Conservation (phyloP, 2,888 invertebrate genomes). For the Pheosia tremula region DNA sequence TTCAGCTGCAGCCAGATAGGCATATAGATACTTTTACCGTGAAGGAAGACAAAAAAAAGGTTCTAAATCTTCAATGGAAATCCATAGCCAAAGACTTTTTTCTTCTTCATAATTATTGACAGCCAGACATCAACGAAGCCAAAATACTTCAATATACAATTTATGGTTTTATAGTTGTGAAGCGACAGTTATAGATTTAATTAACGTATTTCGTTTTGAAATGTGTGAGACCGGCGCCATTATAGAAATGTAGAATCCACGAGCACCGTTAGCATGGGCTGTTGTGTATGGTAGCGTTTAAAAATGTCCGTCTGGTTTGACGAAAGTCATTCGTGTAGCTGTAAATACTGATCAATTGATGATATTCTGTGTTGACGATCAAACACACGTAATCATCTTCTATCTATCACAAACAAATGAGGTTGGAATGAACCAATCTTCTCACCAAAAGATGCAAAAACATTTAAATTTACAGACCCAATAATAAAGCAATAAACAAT, state of each 20-base stretch:
- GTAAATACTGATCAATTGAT: too few species aligned
- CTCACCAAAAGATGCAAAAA: background rate
- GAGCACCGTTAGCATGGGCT: background rate
- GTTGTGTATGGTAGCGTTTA: background rate
- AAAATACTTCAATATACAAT: conserved; percentile 13
- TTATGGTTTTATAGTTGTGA: conserved; percentile 22
- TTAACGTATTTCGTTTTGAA: conserved; percentile 26
- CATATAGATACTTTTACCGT: too few species aligned
- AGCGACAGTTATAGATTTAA: conserved; percentile 31
- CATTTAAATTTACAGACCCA: conserved; percentile 1
- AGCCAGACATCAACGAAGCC: background rate
- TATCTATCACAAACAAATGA: background rate
- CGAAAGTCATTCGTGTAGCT: too few species aligned
- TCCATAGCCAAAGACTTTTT: too few species aligned
- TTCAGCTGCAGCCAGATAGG: too few species aligned
- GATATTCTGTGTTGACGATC: too few species aligned
- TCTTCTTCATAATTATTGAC: too few species aligned
- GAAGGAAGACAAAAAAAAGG: too few species aligned
- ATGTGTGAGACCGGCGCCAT: conserved; percentile 34
- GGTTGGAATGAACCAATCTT: background rate
- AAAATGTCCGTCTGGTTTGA: too few species aligned
- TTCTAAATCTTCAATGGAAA: too few species aligned
- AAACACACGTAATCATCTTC: too few species aligned
- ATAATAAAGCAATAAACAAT: conserved; percentile 11
- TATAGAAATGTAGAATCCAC: conserved; percentile 25